Base-by-base conservation (phyloP, 2,888 invertebrate genomes). In the Leptarthrus brevirostris region DNA sequence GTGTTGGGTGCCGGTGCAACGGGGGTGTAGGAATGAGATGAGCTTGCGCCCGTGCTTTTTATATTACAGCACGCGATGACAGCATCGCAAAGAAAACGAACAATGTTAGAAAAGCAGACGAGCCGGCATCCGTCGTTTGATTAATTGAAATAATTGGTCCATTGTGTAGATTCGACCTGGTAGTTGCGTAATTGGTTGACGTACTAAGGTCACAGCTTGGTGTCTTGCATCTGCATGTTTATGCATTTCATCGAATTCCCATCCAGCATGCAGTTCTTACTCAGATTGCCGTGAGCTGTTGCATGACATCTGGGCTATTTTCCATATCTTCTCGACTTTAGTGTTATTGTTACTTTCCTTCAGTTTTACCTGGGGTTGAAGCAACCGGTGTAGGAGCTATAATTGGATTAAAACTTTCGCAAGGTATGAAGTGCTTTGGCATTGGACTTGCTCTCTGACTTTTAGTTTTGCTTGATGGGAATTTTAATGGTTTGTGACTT, bases 381-480 rank as follows among this genome's bases (percentile, higher is more conserved):
- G 52, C 52, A 69, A 69, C 52, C 69, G 24, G 52, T 69, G 52
- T 14, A 24, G n/a, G 24, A n/a, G 30, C 36, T 52, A 30, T 69
- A 69, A 69, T 69, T 52, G 69, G 69, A 69, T 69, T 69, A 52
- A 14, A 36, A 49, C 24, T 36, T 14, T 52, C 52, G 20, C 52
- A 12, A 52, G 69, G 12, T 20, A 52, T 22, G 49, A 26, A 30
- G 36, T 30, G 14, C 36, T 69, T 22, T 30, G 69, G 22, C 69
- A 49, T 18, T 69, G 69, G 69, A 52, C 69, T 69, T 52, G 34
- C 34, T 69, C 52, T 52, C 47, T 20, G 44, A 44, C 64, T 66
- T 66, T 66, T 52, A 47, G n/a, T 52, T 69, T 69, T 34, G 30
- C 12, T 34, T 69, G 34, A 69, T 69, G n/a, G 52, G 49, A 69